phyloP scores from a whole-genome alignment of 2,888 invertebrate species.

The Erannis defoliaria region DNA sequence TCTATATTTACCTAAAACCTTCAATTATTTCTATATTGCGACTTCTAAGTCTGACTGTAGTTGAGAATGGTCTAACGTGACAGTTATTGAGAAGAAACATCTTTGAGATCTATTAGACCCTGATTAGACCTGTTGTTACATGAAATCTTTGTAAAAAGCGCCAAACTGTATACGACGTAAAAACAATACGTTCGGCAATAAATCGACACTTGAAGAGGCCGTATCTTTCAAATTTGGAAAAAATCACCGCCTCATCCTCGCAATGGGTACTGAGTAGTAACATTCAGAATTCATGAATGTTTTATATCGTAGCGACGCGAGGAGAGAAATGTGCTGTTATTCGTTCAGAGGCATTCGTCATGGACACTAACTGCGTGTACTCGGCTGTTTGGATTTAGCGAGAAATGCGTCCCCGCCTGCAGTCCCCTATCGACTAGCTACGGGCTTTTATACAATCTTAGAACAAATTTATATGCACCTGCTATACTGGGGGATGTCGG shows the following conservation, averaged over 20 bases:
- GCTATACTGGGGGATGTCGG: no score
- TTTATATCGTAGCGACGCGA: slow-evolving; percentile 67
- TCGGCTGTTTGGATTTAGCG: slow-evolving; percentile 78
- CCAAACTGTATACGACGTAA: slow-evolving; percentile 46
- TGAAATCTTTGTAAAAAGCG: slow-evolving; percentile 31
- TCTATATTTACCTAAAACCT: neutral
- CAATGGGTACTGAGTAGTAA: slow-evolving; percentile 69
- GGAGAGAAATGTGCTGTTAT: slow-evolving; percentile 80
- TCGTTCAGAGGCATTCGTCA: slow-evolving; percentile 77
- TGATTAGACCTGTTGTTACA: no score
- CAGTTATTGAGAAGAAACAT: slow-evolving; percentile 14
- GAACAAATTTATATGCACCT: slow-evolving; percentile 66
- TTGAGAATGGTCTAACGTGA: neutral
- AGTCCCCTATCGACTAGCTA: slow-evolving; percentile 55
- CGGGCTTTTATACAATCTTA: slow-evolving; percentile 65
- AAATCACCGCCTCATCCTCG: slow-evolving; percentile 63
- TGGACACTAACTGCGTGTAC: slow-evolving; percentile 81
- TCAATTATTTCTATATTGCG: neutral
- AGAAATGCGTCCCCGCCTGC: slow-evolving; percentile 70
- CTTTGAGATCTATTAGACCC: slow-evolving; percentile 30
- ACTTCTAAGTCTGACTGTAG: neutral
- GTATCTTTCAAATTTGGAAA: slow-evolving; percentile 61
- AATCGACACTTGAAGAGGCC: slow-evolving; percentile 56
- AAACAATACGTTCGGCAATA: slow-evolving; percentile 51
- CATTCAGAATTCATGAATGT: slow-evolving; percentile 82